Percentiles rank a stretch among this genome's conserved stretches.
Conservation (phyloP, 2,797 vertebrate species). For the Cryptoprocta ferox region DNA sequence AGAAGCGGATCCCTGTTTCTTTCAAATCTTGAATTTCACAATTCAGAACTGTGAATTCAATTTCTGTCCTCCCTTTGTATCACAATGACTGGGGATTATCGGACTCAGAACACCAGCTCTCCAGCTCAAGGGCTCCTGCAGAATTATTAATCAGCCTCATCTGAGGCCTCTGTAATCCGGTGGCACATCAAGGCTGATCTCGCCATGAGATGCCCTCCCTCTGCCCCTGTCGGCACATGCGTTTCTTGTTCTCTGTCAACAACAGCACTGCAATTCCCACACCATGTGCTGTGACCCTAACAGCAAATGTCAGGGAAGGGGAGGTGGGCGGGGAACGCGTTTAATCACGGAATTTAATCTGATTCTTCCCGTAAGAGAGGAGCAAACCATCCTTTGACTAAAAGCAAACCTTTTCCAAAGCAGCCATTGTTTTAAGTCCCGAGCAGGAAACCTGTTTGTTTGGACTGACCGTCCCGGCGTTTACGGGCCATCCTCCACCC, state of each 20-base stretch:
- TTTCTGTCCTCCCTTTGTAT: slow-evolving; percentile 73
- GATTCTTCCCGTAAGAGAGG: slow-evolving; percentile 61
- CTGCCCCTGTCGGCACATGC: slow-evolving; percentile 31
- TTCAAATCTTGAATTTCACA: slow-evolving; percentile 60
- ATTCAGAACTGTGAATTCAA: slow-evolving; percentile 56
- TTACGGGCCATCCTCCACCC: neutral
- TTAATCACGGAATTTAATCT: slow-evolving; percentile 72
- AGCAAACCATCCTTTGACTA: slow-evolving; percentile 41
- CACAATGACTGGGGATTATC: slow-evolving; percentile 59
- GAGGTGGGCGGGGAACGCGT: neutral
- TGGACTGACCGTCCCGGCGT: neutral
- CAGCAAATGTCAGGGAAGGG: slow-evolving; percentile 45
- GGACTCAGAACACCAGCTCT: slow-evolving; percentile 25
- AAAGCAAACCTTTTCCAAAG: slow-evolving; percentile 47
- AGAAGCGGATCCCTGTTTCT: slow-evolving; percentile 41
- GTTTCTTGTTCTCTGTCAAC: slow-evolving; percentile 71
- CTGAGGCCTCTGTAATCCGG: slow-evolving; percentile 68
- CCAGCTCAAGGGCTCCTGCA: slow-evolving; percentile 64
- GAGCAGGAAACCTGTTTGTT: slow-evolving; percentile 43
- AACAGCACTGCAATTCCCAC: slow-evolving; percentile 49
- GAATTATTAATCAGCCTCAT: slow-evolving; percentile 77
- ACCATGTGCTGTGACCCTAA: slow-evolving; percentile 61
- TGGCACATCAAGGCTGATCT: slow-evolving; percentile 75
- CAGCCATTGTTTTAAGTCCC: slow-evolving; percentile 64
- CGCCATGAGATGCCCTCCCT: slow-evolving; percentile 59